phyloP scores from a whole-genome alignment of 2,888 invertebrate genomes.

The Trachelus troglodyta region DNA sequence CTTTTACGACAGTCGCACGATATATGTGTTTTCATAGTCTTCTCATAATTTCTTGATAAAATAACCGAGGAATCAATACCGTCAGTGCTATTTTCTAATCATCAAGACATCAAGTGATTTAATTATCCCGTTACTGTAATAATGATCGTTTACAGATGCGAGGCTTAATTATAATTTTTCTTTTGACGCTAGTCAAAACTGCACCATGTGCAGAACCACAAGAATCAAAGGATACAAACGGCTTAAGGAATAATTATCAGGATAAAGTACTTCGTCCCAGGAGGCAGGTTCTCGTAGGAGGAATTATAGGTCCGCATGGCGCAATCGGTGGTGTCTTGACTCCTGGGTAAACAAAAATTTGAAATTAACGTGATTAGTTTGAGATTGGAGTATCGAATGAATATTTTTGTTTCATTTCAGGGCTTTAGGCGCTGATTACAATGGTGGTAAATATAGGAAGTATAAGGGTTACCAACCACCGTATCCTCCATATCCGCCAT shows the following conservation, averaged over 20 bases:
- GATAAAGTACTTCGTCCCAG: background rate
- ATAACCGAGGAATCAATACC: background rate
- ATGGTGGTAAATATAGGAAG: background rate
- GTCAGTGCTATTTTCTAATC: background rate
- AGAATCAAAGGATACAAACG: background rate
- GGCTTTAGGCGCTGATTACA: background rate
- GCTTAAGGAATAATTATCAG: background rate
- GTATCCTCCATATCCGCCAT: conserved; percentile 23
- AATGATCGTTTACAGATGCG: background rate
- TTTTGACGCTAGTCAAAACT: background rate
- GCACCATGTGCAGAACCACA: background rate
- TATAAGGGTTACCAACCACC: conserved; percentile 24
- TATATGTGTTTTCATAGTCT: background rate
- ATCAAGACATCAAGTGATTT: background rate
- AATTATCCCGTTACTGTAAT: background rate
- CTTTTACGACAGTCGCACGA: background rate
- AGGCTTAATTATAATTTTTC: background rate
- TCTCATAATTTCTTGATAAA: background rate
- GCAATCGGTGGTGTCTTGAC: background rate
- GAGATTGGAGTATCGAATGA: background rate
- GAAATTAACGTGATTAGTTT: background rate
- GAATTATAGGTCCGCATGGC: background rate
- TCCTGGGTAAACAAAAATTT: background rate
- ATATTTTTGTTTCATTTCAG: background rate
- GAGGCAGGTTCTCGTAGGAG: background rate